These are phyloP conservation scores for Aphelocoma coerulescens DNA, from an alignment of 2,113 vertebrate genomes.

Conservation along the genomic window DNA sequence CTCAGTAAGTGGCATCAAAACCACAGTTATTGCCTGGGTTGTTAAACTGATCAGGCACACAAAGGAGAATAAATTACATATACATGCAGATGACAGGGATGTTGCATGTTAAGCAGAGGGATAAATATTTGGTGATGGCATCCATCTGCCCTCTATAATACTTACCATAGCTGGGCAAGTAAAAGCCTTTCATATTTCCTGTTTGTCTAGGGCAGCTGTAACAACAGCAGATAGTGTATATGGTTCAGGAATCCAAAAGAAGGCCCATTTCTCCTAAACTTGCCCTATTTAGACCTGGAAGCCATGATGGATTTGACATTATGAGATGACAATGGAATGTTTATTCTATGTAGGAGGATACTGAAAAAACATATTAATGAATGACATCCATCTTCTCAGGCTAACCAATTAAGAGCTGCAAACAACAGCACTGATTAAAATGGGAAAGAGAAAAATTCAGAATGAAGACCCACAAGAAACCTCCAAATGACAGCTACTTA, in stretches of 20 bases:
- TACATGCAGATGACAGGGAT: not conserved
- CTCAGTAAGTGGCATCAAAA: not conserved
- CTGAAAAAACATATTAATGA: not conserved
- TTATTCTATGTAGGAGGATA: not conserved
- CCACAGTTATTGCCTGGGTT: not conserved
- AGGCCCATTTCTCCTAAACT: not conserved
- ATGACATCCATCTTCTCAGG: not conserved
- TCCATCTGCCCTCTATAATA: not conserved
- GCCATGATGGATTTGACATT: not conserved
- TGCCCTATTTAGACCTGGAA: not conserved
- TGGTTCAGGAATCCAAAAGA: not conserved
- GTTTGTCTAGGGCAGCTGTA: not conserved
- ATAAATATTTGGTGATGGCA: not conserved
- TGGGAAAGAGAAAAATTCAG: not conserved
- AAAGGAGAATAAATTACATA: not conserved
- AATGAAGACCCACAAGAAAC: not conserved
- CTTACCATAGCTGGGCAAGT: not conserved
- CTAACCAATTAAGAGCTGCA: not conserved
- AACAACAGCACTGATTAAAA: not conserved
- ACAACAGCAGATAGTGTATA: not conserved
- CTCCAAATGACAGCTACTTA: not conserved
- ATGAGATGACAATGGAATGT: not conserved
- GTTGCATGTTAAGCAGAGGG: not conserved
- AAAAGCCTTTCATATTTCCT: not conserved
- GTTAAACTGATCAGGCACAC: not conserved